phyloP scores from a whole-genome alignment of 2,113 vertebrate genomes.

The Solea senegalensis region DNA sequence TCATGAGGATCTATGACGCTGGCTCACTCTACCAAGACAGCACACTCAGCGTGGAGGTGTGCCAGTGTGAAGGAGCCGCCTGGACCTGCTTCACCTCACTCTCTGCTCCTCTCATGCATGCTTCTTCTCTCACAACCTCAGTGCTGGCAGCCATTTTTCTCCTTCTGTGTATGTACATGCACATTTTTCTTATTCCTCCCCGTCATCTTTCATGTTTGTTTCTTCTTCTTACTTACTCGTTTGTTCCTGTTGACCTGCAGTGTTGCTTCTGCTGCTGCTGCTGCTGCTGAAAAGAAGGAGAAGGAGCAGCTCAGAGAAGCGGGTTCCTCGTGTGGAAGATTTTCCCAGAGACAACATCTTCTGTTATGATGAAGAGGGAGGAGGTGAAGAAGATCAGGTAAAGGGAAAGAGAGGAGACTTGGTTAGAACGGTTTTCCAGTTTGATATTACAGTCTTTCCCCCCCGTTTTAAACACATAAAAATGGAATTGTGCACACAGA shows the following conservation, averaged over 20 bases:
- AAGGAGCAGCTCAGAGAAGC: background rate
- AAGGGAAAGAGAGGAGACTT: background rate
- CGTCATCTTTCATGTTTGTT: background rate
- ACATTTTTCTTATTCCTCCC: background rate
- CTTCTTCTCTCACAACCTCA: background rate
- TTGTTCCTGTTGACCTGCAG: conserved; percentile 22
- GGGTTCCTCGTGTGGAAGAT: conserved; percentile 15
- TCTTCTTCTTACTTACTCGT: background rate
- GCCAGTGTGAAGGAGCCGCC: conserved; percentile 56
- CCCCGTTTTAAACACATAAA: too few species aligned
- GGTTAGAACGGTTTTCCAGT: too few species aligned
- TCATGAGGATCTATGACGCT: conserved; percentile 59
- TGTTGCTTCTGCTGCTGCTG: conserved; percentile 57
- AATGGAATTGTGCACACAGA: too few species aligned
- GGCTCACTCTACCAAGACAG: conserved; percentile 53
- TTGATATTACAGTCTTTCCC: too few species aligned
- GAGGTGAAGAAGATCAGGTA: conserved; percentile 70
- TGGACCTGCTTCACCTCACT: conserved; percentile 38
- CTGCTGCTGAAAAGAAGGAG: conserved; percentile 32
- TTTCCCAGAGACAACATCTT: conserved; percentile 56
- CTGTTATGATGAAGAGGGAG: conserved; percentile 66
- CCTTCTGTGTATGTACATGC: conserved; percentile 46
- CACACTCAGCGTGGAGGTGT: conserved; percentile 56
- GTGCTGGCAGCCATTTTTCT: conserved; percentile 51
- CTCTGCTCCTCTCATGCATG: background rate